These are phyloP conservation scores for Anastrepha obliqua DNA, from an alignment of 1,140 invertebrate species.

Conservation along the genomic window DNA sequence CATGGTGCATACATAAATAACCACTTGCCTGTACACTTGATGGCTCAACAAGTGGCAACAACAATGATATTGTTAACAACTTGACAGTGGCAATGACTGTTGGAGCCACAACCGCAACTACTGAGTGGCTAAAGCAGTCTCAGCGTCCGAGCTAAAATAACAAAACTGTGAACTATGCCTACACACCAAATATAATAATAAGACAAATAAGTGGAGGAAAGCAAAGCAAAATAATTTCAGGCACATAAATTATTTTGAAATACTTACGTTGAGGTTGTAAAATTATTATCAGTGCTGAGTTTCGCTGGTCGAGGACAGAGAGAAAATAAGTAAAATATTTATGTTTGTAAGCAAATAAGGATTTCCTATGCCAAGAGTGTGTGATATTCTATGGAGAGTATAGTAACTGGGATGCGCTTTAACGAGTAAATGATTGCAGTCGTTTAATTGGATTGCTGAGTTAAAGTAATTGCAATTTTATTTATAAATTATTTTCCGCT, in stretches of 20 bases:
- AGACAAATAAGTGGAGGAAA: background rate
- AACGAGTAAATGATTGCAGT: too few relatives aligned
- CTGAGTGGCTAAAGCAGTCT: background rate
- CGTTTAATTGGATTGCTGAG: too few relatives aligned
- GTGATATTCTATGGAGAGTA: too few relatives aligned
- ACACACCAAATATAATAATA: background rate
- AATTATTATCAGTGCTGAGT: background rate
- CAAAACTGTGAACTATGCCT: background rate
- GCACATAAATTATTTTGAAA: conserved; percentile 10
- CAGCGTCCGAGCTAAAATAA: background rate
- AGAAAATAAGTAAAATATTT: too few relatives aligned
- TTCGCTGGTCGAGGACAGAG: background rate
- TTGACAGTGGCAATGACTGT: background rate
- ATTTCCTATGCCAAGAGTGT: too few relatives aligned
- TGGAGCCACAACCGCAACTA: background rate
- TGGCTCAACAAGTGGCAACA: conserved; percentile 35
- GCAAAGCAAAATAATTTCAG: conserved; percentile 3
- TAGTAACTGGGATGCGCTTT: too few relatives aligned
- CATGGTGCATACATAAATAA: background rate
- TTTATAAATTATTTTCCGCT: too few relatives aligned
- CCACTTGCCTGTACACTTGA: conserved; percentile 17
- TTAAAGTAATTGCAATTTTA: too few relatives aligned
- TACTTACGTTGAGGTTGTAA: background rate
- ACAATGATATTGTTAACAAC: conserved; percentile 35
- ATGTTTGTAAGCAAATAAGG: too few relatives aligned